Evolutionary conservation across 2,797 vertebrate genomes (phyloP).

Genomic region (Halcyon leucocephala): DNA sequence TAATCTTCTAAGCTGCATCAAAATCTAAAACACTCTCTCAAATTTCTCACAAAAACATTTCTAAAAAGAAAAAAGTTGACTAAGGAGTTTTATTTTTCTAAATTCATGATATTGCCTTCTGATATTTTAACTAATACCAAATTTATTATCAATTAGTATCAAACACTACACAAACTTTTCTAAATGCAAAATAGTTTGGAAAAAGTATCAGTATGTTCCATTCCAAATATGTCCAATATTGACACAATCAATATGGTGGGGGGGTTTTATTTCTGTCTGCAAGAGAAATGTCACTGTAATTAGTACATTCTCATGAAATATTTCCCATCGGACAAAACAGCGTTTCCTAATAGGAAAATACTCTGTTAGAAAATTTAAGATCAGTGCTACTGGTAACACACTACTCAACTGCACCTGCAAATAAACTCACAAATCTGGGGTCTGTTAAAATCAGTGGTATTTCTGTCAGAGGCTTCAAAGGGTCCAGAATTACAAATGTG

Average conservation of each 20-base stretch:
- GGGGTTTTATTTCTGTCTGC: slow-evolving; percentile 11
- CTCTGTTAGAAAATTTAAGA: slow-evolving; percentile 2
- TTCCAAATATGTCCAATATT: slow-evolving; percentile 31
- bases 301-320: slow-evolving; percentile 29
- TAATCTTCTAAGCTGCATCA: not conserved
- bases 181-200: not conserved
- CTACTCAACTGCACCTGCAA: not conserved
- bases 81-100: not conserved
- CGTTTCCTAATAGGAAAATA: slow-evolving; percentile 25
- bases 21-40: not conserved
- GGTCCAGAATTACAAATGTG: not conserved
- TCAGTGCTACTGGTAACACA: not conserved
- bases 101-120: not conserved
- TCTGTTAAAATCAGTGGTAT: not conserved
- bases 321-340: slow-evolving; percentile 30
- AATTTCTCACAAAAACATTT: not conserved
- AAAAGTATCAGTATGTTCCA: not conserved
- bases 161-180: not conserved
- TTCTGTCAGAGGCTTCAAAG: slow-evolving; percentile 32
- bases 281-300: slow-evolving; percentile 19
- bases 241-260: not conserved
- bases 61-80: not conserved
- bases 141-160: not conserved
- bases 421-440: not conserved
- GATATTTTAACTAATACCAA: not conserved